A percentile compares a stretch with the other conserved stretches of the same genome.
These are phyloP conservation scores for Ophthalmolycus amberensis DNA, from an alignment of 2,113 vertebrate species.

Conservation along the genomic window DNA sequence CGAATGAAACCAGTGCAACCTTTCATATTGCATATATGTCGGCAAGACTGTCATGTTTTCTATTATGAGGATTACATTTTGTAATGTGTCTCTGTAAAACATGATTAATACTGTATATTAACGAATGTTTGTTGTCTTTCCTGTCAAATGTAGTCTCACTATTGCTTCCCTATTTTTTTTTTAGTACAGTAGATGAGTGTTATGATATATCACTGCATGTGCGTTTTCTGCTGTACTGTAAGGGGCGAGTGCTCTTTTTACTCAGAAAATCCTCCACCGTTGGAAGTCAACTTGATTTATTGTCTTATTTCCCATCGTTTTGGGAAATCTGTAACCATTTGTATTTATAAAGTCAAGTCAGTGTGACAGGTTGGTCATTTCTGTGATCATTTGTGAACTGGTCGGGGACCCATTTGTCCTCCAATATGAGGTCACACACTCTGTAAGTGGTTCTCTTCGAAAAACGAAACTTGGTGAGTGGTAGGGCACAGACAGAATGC, in stretches of 20 bases:
- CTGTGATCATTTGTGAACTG: conserved; percentile 16
- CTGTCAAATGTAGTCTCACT: background rate
- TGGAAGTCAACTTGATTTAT: conserved; percentile 27
- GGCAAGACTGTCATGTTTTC: background rate
- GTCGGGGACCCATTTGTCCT: conserved; percentile 28
- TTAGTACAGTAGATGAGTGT: background rate
- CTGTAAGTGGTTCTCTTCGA: conserved; percentile 1
- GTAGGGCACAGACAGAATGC: background rate
- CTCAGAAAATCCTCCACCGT: background rate
- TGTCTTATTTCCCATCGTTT: conserved; percentile 7
- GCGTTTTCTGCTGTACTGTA: background rate
- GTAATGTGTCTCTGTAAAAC: background rate
- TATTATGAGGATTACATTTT: background rate
- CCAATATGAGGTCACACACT: conserved; percentile 18
- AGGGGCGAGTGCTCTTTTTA: conserved; percentile 5
- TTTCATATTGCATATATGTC: background rate
- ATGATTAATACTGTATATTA: background rate
- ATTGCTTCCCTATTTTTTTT: background rate
- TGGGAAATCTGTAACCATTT: conserved; percentile 27
- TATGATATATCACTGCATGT: background rate
- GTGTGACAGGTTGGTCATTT: conserved; percentile 29
- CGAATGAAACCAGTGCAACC: background rate
- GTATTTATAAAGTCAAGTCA: conserved; percentile 35
- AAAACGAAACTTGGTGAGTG: conserved; percentile 19
- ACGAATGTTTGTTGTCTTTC: background rate